Percentiles rank a stretch among this genome's conserved stretches.
Evolutionary conservation across 2,113 vertebrate species (phyloP).

Genomic region (Cariama cristata): DNA sequence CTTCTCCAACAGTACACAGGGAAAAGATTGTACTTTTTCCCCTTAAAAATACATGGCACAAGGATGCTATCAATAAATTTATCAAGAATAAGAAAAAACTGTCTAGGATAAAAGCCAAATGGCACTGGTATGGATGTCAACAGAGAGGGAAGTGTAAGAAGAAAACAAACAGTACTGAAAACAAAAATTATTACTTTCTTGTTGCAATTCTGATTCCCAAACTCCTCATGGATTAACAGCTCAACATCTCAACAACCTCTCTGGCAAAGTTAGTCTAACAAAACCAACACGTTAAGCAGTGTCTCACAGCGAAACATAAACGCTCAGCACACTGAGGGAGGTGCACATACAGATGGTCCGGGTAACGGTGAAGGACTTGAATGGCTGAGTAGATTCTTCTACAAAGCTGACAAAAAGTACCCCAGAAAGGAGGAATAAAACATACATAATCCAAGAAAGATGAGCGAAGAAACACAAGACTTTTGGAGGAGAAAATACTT

Average conservation of each 20-base stretch:
- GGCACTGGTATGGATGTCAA: not conserved
- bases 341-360: not conserved
- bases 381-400: not conserved
- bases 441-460: slow-evolving; percentile 23
- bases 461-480: not conserved
- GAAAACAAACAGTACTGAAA: not conserved
- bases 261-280: not conserved
- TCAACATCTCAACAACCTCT: not conserved
- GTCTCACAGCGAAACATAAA: not conserved
- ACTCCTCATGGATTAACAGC: not conserved
- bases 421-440: slow-evolving; percentile 4
- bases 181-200: not conserved
- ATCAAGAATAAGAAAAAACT: not conserved
- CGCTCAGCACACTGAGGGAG: not conserved
- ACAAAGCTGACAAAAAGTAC: not conserved
- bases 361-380: not conserved
- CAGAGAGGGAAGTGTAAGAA: not conserved
- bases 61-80: not conserved
- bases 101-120: not conserved
- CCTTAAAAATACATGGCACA: not conserved
- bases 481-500: slow-evolving; percentile 4
- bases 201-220: not conserved
- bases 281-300: not conserved
- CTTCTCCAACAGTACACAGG: not conserved
- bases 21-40: not conserved